These are phyloP conservation scores for Emydocephalus ijimae DNA, from an alignment of 2,113 vertebrate species.

Conservation along the genomic window DNA sequence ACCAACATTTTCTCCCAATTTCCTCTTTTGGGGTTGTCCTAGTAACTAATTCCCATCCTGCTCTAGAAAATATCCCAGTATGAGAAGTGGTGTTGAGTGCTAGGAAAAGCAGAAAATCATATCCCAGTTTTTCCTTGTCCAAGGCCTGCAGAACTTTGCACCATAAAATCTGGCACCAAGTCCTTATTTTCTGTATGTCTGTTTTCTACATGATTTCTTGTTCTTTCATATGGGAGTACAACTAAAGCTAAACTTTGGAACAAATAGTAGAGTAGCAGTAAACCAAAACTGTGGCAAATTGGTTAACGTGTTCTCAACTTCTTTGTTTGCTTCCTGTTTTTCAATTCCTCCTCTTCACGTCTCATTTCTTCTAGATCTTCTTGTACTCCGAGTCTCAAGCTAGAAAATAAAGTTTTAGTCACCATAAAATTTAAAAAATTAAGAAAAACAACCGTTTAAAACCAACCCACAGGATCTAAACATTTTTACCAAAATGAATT, in stretches of 20 bases:
- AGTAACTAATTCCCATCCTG: background rate
- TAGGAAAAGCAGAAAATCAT: background rate
- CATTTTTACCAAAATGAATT: background rate
- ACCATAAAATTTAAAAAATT: background rate
- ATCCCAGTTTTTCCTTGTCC: background rate
- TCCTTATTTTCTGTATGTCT: conserved; percentile 49
- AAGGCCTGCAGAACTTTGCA: background rate
- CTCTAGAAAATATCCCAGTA: background rate
- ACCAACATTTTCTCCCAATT: background rate
- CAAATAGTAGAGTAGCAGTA: conserved; percentile 37
- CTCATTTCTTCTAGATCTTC: conserved; percentile 87
- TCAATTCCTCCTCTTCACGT: conserved; percentile 81
- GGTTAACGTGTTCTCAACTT: conserved; percentile 76
- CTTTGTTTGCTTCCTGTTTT: conserved; percentile 72
- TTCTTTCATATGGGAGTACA: conserved; percentile 62
- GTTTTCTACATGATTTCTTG: conserved; percentile 59
- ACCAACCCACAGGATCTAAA: background rate
- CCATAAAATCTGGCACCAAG: background rate
- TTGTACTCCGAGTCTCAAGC: conserved; percentile 84
- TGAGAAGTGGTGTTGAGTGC: background rate
- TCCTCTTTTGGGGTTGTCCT: background rate
- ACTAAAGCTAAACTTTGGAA: conserved; percentile 49
- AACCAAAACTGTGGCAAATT: conserved; percentile 43
- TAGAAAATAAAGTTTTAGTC: conserved; percentile 52
- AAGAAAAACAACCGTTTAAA: background rate